Evolutionary conservation across 53 echinoderm and acorn worm species (phyloP).

Genomic region (Mesocentrotus franciscanus): DNA sequence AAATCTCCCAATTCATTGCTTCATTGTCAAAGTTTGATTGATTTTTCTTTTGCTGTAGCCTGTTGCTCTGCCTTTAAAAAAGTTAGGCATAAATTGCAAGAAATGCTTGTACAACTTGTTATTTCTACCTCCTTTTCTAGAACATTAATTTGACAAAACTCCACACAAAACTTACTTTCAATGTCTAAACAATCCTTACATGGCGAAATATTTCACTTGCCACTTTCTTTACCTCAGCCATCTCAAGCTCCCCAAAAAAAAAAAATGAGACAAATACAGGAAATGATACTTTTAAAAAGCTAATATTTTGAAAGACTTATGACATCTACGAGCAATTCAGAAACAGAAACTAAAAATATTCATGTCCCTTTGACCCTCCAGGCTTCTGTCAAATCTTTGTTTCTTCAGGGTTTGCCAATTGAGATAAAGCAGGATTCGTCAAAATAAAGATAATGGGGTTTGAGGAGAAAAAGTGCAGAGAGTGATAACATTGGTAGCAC

Average conservation of each 20-base stretch:
- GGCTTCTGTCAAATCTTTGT: conserved; percentile 1
- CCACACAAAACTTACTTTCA: too few relatives aligned
- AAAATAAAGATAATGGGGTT: conserved; percentile 41
- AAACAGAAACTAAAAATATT: conserved; percentile 10
- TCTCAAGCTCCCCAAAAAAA: not conserved
- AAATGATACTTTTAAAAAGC: not conserved
- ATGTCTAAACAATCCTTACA: too few relatives aligned
- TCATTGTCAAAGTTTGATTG: too few relatives aligned
- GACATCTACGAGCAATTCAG: not conserved
- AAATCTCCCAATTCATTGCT: too few relatives aligned
- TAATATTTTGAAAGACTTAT: not conserved
- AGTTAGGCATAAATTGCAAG: too few relatives aligned
- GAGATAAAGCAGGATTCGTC: not conserved
- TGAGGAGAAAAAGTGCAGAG: conserved; percentile 1
- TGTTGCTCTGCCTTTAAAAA: too few relatives aligned
- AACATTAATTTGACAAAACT: too few relatives aligned
- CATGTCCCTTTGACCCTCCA: not conserved
- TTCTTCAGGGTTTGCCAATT: conserved; percentile 29
- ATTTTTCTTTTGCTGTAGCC: too few relatives aligned
- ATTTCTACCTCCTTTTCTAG: too few relatives aligned
- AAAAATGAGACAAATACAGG: not conserved
- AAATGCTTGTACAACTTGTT: too few relatives aligned
- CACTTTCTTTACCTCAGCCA: too few relatives aligned
- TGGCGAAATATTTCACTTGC: too few relatives aligned
- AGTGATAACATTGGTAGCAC: not conserved